Conservation (phyloP, 2,113 vertebrate species). For the Cnemophilus loriae region DNA sequence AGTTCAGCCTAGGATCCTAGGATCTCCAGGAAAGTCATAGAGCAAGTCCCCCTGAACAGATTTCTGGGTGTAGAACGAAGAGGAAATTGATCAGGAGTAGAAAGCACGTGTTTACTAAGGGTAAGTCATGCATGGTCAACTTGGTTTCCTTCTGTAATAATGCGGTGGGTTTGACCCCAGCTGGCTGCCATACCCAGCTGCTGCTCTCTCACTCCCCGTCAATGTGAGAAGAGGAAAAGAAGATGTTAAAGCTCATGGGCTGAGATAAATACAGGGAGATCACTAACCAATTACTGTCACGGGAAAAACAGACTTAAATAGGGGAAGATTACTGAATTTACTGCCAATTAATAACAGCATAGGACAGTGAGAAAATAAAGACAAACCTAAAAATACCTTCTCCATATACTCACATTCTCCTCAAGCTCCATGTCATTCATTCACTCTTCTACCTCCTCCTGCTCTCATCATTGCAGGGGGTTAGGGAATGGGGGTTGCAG, state of each 20-base stretch:
- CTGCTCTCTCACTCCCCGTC: not conserved
- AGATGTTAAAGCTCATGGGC: not conserved
- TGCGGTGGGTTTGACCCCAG: accelerated
- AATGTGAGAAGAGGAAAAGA: not conserved
- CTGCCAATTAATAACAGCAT: not conserved
- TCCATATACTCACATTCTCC: accelerated
- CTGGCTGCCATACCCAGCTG: not conserved
- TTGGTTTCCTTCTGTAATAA: not conserved
- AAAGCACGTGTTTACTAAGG: not conserved
- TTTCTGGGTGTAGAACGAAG: not conserved
- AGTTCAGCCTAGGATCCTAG: not conserved
- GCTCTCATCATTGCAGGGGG: accelerated
- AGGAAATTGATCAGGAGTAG: not conserved
- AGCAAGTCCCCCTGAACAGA: accelerated
- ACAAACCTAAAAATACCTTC: not conserved
- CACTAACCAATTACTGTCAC: not conserved
- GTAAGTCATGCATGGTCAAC: not conserved
- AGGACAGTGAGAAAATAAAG: not conserved
- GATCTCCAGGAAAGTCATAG: not conserved
- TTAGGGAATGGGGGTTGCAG: not conserved
- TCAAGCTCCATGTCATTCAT: not conserved
- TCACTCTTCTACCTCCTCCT: not conserved
- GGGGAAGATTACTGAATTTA: not conserved
- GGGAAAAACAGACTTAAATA: not conserved
- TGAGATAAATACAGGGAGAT: not conserved